Conservation (phyloP, 2,797 vertebrate species). For the Eulemur rubriventer region DNA sequence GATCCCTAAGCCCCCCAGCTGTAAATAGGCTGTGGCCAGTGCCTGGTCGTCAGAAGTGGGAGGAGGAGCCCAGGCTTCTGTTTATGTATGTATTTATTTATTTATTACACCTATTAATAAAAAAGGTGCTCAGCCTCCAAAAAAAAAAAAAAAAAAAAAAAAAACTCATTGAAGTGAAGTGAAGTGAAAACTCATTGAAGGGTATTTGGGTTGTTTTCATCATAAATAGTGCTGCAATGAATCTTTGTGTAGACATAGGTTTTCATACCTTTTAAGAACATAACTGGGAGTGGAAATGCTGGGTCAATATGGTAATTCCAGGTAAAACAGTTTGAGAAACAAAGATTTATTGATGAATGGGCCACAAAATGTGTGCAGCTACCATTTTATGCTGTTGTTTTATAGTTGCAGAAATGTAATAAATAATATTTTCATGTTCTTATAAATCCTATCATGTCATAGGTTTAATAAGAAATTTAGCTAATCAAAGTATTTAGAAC, state of each 20-base stretch:
- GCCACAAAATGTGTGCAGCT: not conserved
- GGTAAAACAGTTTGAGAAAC: no score
- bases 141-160: no score
- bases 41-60: slow-evolving; percentile 48
- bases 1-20: slow-evolving; percentile 42
- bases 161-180: no score
- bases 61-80: slow-evolving; percentile 72
- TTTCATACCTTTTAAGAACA: no score
- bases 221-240: no score
- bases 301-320: no score
- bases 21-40: slow-evolving; percentile 68
- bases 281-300: no score
- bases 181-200: no score
- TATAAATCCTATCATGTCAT: not conserved
- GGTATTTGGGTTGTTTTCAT: no score
- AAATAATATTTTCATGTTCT: slow-evolving; percentile 6
- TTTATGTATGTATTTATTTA: slow-evolving; percentile 91
- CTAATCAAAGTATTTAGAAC: not conserved
- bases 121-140: slow-evolving; percentile 88
- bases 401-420: not conserved
- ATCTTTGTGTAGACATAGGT: no score
- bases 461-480: not conserved
- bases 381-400: not conserved
- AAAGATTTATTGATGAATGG: not conserved
- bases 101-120: slow-evolving; percentile 92